Evolutionary conservation across 1,140 invertebrate genomes (phyloP), one percentile per base, ranked within the genome.

Genomic region (Campoletis sonorensis): DNA sequence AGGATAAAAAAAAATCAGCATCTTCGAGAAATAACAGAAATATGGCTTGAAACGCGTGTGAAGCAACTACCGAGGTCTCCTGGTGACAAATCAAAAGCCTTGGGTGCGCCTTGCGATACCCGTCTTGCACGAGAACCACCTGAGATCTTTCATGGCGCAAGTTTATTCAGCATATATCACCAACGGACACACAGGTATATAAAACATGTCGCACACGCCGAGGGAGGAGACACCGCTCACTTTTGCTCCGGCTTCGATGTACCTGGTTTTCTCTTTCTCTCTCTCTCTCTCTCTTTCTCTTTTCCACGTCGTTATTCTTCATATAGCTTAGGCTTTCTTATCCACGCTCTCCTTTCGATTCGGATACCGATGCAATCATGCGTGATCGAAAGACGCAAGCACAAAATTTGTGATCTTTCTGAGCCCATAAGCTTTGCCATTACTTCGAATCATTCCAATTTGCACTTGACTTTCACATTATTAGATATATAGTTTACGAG

Each of bases 51-150:
- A 30, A 21, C n/a, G 16, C n/a, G 51, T 16, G 78, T 49, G 72
- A 68, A 78, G 75, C 21, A 72, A 72, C 61, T 45, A 85, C 79
- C 85, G 88, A 89, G 84, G 83, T 83, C 86, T 88, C 83, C 27
- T 37, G 86, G 84, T 88, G 88, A 89, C 87, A 90, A 85, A 87
- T 75, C 23, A 86, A 85, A 23, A 89, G 83, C 85, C 85, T 89
- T 87, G 87, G 86, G 85, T 86, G 87, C 84, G 86, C 84, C 85
- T 78, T 82, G 79, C 40, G 71, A 64, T 64, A 64, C 80, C 70
- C 80, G 45, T 45, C 33, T 30, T 40, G 33, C 67, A 23, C 51
- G 61, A 45, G 75, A 45, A 73, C 80, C 87, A 83, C 83, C 85
- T 82, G 84, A 81, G 67, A 82, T 84, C 64, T 79, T 10, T 70